Base-by-base conservation (phyloP, 2,888 invertebrate genomes). In the Leistus spinibarbis region DNA sequence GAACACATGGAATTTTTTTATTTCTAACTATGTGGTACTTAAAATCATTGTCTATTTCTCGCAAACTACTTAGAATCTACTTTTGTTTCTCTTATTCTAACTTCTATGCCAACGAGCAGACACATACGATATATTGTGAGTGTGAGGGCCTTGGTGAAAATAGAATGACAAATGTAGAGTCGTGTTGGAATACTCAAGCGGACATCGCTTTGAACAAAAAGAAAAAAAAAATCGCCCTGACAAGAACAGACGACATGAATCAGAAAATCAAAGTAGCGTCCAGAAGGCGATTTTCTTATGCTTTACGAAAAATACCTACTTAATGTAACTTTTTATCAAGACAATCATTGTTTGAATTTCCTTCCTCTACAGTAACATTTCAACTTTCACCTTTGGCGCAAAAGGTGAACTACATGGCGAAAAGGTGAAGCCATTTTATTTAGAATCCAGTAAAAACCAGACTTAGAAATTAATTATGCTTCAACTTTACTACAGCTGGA, bases 191-290 rank as follows among this genome's bases (percentile, higher is more conserved):
- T n/a, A n/a, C n/a, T n/a, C n/a, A n/a, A n/a, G n/a, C n/a, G n/a
- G n/a, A n/a, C n/a, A n/a, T n/a, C n/a, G n/a, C n/a, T n/a, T n/a
- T n/a, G n/a, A n/a, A n/a, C n/a, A n/a, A n/a, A n/a, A n/a, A 60
- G n/a, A 60, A 60, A 19, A 60, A 20, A 20, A 60, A 60, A 60
- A 60, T 19, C 19, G 20, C 60, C 60, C 5, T 22, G 60, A 17
- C 60, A 20, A 10, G 40, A 40, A 60, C 60, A 60, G 60, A 10
- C 22, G 60, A 60, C 60, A 60, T 60, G 60, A 60, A 60, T 60
- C 60, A 20, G 60, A 60, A 60, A 60, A 60, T 22, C 19, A 60
- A 60, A 60, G 60, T 60, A 60, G 17, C 19, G 60, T 19, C 5
- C 40, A 13, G 40, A 40, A 13, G 40, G 20, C 57, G 57, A 60